Conservation (phyloP, 2,113 vertebrate genomes). For the Etia nguti region DNA sequence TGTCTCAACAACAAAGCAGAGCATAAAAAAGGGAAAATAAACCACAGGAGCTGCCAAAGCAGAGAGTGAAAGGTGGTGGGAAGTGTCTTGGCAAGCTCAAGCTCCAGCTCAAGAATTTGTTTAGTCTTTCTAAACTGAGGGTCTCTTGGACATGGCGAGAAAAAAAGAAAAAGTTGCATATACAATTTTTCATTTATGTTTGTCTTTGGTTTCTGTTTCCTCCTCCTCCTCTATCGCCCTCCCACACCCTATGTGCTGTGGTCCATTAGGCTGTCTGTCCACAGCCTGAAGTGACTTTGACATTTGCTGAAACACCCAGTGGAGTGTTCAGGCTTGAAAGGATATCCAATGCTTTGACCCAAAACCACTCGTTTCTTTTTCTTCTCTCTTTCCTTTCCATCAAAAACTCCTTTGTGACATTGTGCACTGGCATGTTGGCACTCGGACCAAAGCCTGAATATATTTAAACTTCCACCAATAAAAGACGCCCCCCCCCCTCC, state of each 20-base stretch:
- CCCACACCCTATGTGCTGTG: constrained; percentile 44
- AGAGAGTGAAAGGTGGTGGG: constrained; percentile 25
- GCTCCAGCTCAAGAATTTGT: constrained; percentile 9
- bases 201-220: constrained; percentile 11
- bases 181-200: constrained; percentile 27
- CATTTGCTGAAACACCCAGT: constrained; percentile 66
- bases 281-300: constrained; percentile 64
- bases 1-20: constrained; percentile 54
- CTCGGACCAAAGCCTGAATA: constrained; percentile 49
- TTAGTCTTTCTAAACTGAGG: constrained; percentile 8
- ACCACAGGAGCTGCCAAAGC: constrained; percentile 50
- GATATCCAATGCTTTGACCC: constrained; percentile 63
- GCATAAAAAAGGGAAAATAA: constrained; percentile 17
- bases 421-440: constrained; percentile 48
- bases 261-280: constrained; percentile 66
- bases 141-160: background rate
- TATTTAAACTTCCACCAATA: constrained; percentile 41
- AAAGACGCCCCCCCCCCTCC: background rate
- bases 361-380: constrained; percentile 58
- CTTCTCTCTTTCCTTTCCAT: constrained; percentile 46
- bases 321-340: constrained; percentile 66
- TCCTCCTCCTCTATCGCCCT: constrained; percentile 9
- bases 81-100: constrained; percentile 30
- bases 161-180: background rate
- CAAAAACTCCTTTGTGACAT: constrained; percentile 64